Base-by-base conservation (phyloP, 2,888 invertebrate species). In the Chrysolina americana region DNA sequence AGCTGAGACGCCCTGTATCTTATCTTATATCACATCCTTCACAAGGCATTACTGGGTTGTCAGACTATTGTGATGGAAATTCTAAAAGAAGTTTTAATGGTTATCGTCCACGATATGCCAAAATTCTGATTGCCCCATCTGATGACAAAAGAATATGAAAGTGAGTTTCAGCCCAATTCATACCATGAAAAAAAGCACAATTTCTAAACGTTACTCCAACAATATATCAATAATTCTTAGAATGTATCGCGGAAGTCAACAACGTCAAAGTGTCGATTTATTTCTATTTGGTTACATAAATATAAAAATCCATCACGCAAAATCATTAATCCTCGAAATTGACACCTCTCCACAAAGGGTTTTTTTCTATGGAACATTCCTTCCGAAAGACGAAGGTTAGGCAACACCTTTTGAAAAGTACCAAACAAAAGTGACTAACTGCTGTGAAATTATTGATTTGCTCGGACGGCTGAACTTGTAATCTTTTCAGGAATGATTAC, bases 381-480 rank as follows among this genome's bases (percentile, higher is more conserved):
- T 74, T 66, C 36, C 66, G 23, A 41, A 65, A 66, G 28, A 10
- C 63, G 63, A 66, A 70, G 74, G 65, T 59, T 70, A 62, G 70
- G 66, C 70, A 73, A 69, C 65, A 70, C 65, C 70, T 59, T 68
- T 68, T 36, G n/a, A 68, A 72, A 73, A 62, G 56, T 59, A 70
- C 65, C 65, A 73, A 70, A 65, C 65, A 41, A 65, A 70, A 41
- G 15, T 21, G 41, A 74, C 70, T 74, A 74, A 74, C 70, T 70
- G 63, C 59, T 63, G 69, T 74, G 70, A 74, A 74, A 69, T 63
- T 66, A 74, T 74, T 62, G 74, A 74, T 74, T 47, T 23, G 47
- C 64, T 62, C n/a, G 70, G 21, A 50, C 48, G 56, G 62, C 59
- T n/a, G 48, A 70, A 70, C 63, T 21, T 50, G 63, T 64, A 70